Percentiles rank a stretch among this genome's conserved stretches.
Conservation (phyloP, 2,888 invertebrate genomes). For the Heteropelma amictum region DNA sequence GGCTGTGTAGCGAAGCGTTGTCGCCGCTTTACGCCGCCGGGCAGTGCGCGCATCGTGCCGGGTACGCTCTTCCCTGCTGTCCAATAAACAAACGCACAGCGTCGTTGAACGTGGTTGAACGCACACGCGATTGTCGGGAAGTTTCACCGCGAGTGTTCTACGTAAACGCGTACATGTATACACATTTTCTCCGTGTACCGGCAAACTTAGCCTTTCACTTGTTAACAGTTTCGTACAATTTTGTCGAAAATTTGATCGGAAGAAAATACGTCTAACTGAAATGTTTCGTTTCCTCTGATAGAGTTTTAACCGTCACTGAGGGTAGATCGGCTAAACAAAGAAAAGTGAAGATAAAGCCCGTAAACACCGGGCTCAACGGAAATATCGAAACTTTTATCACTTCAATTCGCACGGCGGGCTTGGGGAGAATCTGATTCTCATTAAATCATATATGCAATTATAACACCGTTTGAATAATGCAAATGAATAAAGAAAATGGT, state of each 20-base stretch:
- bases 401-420: no score
- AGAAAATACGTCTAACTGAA: no score
- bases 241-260: not conserved
- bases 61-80: constrained; percentile 40
- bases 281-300: no score
- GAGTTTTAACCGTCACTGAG: no score
- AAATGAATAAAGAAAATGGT: no score
- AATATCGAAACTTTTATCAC: no score
- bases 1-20: constrained; percentile 13
- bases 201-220: not conserved
- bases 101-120: constrained; percentile 56
- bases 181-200: not conserved
- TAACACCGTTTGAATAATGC: no score
- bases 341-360: no score
- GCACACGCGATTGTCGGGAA: constrained; percentile 18
- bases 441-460: no score
- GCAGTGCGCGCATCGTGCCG: constrained; percentile 18
- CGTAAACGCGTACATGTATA: not conserved
- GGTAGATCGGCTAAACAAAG: no score
- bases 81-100: constrained; percentile 64
- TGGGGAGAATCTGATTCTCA: no score
- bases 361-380: no score
- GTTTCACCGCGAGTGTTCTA: not conserved
- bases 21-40: not conserved
- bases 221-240: not conserved